Conservation (phyloP, 1,140 invertebrate genomes). For the Drosophila parabipectinata region DNA sequence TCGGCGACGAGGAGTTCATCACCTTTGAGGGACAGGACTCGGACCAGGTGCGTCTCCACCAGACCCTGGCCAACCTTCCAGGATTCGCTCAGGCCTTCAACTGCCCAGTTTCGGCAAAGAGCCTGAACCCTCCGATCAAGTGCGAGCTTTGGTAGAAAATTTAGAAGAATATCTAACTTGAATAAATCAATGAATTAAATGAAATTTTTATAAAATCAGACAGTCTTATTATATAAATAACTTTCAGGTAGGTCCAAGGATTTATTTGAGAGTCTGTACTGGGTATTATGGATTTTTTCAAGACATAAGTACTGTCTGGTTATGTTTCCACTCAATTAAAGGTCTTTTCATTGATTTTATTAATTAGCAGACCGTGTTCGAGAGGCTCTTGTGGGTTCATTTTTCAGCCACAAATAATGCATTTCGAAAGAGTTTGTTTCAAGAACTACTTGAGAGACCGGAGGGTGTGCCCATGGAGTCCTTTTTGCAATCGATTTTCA, state of each 20-base stretch:
- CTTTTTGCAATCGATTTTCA: constrained; percentile 32
- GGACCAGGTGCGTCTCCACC: constrained; percentile 50
- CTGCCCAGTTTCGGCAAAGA: constrained; percentile 14
- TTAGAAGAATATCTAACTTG: not conserved
- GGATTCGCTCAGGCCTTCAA: constrained; percentile 43
- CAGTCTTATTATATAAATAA: too few relatives aligned
- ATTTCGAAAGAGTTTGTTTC: constrained; percentile 40
- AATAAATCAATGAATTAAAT: not conserved
- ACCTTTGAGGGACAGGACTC: constrained; percentile 42
- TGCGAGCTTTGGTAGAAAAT: constrained; percentile 19
- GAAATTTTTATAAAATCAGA: too few relatives aligned
- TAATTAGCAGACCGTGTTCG: constrained; percentile 75
- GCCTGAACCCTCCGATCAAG: not conserved
- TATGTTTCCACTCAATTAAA: constrained; percentile 58
- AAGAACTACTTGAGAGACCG: constrained; percentile 12
- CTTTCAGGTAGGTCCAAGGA: too few relatives aligned
- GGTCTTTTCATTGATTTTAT: constrained; percentile 63
- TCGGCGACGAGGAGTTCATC: not conserved
- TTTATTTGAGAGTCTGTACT: too few relatives aligned
- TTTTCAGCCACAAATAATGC: constrained; percentile 41
- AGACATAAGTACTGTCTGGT: not conserved
- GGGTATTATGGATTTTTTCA: too few relatives aligned
- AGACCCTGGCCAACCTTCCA: constrained; percentile 49
- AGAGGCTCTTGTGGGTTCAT: constrained; percentile 44
- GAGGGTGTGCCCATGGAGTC: not conserved